Evolutionary conservation across 2,113 vertebrate genomes (phyloP), one percentile per base, ranked within the genome.

Genomic region (Dolichallabes microphthalmus): DNA sequence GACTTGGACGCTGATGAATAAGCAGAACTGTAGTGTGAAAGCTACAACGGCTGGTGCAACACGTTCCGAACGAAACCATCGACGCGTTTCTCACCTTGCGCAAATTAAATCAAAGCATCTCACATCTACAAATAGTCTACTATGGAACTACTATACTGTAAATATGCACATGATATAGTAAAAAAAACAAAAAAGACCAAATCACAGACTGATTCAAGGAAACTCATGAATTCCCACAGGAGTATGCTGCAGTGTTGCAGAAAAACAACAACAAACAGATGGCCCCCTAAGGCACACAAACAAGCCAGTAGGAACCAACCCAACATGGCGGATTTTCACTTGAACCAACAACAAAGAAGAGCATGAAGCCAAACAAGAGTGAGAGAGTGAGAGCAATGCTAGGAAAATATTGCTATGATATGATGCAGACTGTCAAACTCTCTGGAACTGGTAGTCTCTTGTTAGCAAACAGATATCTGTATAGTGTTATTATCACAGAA

Each of bases 241-340:
- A 68, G 68, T 20, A 15, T 22, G 45, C 30, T 53, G 80, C 7
- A 83, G 30, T n/a, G 82, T 20, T 73, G 52, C 15, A 78, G 58
- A 66, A 78, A 45, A 45, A 45, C 39, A 45, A 73, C 27, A 80
- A 66, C 64, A 85, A 80, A 81, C 86, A 91, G 80, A 90, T 84
- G 89, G 83, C 15, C 52, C 25, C 76, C 76, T 45, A 61, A 32
- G 78, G 80, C 75, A 86, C 63, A 69, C 55, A 86, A 63, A 87
- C 85, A 77, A 84, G 89, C 90, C 91, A 86, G 63, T 82, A 88
- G 79, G 87, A 91, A 91, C 86, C 39, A 53, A 27, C 7, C 32
- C 89, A 90, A 91, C 82, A 87, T 88, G 88, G 75, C 83, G 84
- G 82, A 85, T 88, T 88, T 90, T 82, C 87, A 63, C 85, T 87